Percentiles rank a stretch among this genome's conserved stretches.
These are phyloP conservation scores for Lutraria rhynchaena DNA, from an alignment of 1,140 invertebrate species.

Conservation along the genomic window DNA sequence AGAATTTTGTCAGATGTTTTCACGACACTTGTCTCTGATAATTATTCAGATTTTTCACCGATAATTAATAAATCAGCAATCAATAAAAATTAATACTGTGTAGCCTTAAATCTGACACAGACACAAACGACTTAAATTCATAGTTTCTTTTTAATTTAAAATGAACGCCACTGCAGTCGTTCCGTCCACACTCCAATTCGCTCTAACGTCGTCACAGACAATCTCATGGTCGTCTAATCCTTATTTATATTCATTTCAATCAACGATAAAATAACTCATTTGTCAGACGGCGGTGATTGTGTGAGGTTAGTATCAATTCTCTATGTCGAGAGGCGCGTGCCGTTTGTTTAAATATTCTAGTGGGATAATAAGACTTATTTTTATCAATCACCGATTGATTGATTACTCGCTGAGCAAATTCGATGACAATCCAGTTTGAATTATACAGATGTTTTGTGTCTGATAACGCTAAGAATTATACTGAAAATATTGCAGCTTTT, in stretches of 20 bases:
- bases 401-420: conserved; percentile 32
- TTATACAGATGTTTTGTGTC: conserved; percentile 49
- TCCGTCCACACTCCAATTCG: not conserved
- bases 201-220: not conserved
- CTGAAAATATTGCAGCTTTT: too few species aligned
- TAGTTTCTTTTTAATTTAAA: too few species aligned
- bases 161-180: not conserved
- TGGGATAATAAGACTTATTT: conserved; percentile 36
- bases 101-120: not conserved
- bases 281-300: not conserved
- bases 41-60: not conserved
- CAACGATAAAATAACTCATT: conserved; percentile 20
- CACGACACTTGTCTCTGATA: not conserved
- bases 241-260: conserved; percentile 53
- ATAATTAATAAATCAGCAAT: not conserved
- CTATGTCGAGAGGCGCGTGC: conserved; percentile 10
- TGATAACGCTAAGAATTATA: conserved; percentile 13
- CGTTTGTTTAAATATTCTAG: conserved; percentile 47
- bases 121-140: too few species aligned
- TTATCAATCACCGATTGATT: conserved; percentile 42
- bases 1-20: too few species aligned
- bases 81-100: not conserved
- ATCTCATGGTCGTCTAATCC: conserved; percentile 34
- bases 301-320: not conserved
- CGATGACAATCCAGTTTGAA: conserved; percentile 37